Evolutionary conservation across 2,797 vertebrate genomes (phyloP).

Genomic region (Lepilemur septentrionalis): DNA sequence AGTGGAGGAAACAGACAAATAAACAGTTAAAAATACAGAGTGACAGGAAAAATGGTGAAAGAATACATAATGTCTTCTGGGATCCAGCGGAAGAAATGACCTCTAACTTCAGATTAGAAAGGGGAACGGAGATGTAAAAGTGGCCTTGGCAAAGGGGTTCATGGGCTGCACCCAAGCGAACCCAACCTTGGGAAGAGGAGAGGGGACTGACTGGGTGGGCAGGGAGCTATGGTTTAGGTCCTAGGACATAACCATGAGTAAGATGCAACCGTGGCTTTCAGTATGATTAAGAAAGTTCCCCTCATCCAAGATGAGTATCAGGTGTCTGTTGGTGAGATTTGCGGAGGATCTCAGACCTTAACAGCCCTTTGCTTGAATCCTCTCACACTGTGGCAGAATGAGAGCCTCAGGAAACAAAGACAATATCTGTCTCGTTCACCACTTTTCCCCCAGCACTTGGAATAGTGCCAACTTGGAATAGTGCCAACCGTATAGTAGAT

Average conservation of each 20-base stretch:
- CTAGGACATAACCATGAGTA: no score
- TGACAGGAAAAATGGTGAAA: not conserved
- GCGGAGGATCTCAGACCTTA: not conserved
- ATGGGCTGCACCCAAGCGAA: no score
- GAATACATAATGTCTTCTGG: not conserved
- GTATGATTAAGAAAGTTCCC: not conserved
- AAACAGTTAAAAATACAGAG: not conserved
- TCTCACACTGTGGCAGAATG: not conserved
- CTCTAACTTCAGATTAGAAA: not conserved
- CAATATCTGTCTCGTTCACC: no score
- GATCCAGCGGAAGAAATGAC: not conserved
- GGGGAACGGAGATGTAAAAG: not conserved
- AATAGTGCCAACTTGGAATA: no score
- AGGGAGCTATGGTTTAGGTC: no score
- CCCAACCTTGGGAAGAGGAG: no score
- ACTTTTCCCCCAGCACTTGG: no score
- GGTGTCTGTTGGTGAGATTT: constrained; percentile 16
- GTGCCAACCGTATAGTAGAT: no score
- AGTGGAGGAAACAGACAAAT: not conserved
- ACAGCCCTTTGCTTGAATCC: not conserved
- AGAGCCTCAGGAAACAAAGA: no score
- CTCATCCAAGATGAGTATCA: not conserved
- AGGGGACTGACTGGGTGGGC: no score
- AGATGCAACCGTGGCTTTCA: no score
- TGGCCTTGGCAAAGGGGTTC: no score